phyloP scores from a whole-genome alignment of 2,888 invertebrate species.

The Sarcophaga carnaria region DNA sequence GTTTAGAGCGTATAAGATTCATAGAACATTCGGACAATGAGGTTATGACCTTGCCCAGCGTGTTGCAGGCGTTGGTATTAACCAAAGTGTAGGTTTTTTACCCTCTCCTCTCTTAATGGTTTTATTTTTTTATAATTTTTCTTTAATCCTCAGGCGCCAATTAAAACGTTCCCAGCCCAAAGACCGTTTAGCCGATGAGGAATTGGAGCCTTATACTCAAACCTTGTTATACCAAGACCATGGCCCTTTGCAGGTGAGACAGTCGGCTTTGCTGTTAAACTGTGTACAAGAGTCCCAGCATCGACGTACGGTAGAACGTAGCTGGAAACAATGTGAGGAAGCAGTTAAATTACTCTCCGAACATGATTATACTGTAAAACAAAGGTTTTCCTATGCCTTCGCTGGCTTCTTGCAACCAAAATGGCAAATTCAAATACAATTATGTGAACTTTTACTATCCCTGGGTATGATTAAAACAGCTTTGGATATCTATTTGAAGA shows the following conservation, averaged over 20 bases:
- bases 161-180: conserved; percentile 88
- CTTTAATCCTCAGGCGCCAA: conserved; percentile 84
- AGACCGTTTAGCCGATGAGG: conserved; percentile 91
- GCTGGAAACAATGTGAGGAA: conserved; percentile 93
- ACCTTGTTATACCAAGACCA: conserved; percentile 85
- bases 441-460: conserved; percentile 90
- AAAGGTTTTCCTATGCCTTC: conserved; percentile 86
- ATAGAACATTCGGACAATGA: conserved; percentile 83
- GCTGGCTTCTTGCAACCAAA: conserved; percentile 87
- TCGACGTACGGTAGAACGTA: conserved; percentile 92
- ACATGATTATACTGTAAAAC: conserved; percentile 71
- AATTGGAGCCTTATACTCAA: conserved; percentile 90
- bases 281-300: conserved; percentile 90
- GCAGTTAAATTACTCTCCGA: conserved; percentile 84
- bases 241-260: conserved; percentile 89
- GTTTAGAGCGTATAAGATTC: conserved; percentile 90
- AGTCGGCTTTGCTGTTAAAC: conserved; percentile 88
- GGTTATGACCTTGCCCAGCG: conserved; percentile 84
- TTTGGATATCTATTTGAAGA: conserved; percentile 88
- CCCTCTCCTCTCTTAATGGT: not conserved
- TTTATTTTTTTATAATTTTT: not conserved
- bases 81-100: conserved; percentile 86
- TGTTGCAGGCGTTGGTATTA: conserved; percentile 91
- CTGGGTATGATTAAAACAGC: conserved; percentile 93
- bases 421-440: conserved; percentile 89